A percentile compares a stretch with the other conserved stretches of the same genome.
Evolutionary conservation across 2,797 vertebrate species (phyloP).

Genomic region (Chaunax sp.): DNA sequence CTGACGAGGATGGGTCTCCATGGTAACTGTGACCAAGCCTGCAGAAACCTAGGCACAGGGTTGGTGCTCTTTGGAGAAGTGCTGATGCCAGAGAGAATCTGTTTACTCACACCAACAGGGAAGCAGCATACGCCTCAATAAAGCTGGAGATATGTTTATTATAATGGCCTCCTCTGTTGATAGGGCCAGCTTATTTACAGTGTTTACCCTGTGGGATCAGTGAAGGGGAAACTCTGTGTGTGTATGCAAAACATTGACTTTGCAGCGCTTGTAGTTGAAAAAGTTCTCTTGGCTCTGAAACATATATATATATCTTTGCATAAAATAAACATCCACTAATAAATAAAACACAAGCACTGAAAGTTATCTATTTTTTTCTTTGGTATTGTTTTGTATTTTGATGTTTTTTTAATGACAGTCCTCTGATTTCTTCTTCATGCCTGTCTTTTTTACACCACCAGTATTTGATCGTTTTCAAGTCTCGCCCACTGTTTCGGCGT

Average conservation of each 20-base stretch:
- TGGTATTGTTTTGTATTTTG: too few species aligned
- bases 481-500: too few species aligned
- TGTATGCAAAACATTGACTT: constrained; percentile 16
- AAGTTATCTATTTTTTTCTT: too few species aligned
- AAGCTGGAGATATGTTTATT: constrained; percentile 60
- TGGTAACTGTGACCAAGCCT: constrained; percentile 82
- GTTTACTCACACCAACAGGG: constrained; percentile 67
- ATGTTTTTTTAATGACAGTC: too few species aligned
- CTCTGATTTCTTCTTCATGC: too few species aligned
- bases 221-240: constrained; percentile 27
- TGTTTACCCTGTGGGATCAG: constrained; percentile 50
- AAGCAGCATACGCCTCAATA: constrained; percentile 64
- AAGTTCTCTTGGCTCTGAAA: too few species aligned
- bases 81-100: constrained; percentile 73
- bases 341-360: too few species aligned
- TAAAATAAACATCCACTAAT: too few species aligned
- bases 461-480: too few species aligned
- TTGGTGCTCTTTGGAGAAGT: constrained; percentile 62
- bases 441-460: too few species aligned
- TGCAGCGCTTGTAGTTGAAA: background rate
- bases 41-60: constrained; percentile 76
- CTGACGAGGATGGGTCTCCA: constrained; percentile 74
- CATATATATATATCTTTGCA: too few species aligned
- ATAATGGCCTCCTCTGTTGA: constrained; percentile 46
- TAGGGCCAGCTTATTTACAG: constrained; percentile 58